These are phyloP conservation scores for Lasius fuliginosus DNA, from an alignment of 2,888 invertebrate species.

Conservation along the genomic window DNA sequence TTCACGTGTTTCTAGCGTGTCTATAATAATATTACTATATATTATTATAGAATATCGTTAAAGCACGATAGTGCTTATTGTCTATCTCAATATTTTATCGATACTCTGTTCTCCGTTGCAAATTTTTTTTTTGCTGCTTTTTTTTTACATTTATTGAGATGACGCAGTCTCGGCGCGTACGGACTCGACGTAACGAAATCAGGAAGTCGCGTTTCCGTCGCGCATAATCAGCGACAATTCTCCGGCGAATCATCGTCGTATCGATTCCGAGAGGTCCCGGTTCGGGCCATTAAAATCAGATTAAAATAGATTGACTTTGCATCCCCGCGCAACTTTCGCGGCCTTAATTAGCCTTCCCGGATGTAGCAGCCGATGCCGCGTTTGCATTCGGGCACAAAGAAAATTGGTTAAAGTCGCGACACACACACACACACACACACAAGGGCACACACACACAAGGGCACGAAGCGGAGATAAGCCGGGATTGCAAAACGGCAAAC, in stretches of 20 bases:
- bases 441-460: not conserved
- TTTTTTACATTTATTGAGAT: not conserved
- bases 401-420: conserved; percentile 26
- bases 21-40: not conserved
- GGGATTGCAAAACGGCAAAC: not conserved
- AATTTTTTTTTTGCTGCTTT: not conserved
- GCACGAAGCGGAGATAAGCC: conserved; percentile 3
- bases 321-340: conserved; percentile 34
- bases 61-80: not conserved
- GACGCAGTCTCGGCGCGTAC: conserved; percentile 1
- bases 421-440: not conserved
- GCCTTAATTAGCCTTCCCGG: conserved; percentile 37
- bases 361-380: conserved; percentile 8
- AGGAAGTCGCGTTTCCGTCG: conserved; percentile 8
- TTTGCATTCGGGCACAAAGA: conserved; percentile 12
- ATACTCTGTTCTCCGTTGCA: not conserved
- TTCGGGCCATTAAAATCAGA: conserved; percentile 42
- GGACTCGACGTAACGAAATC: conserved; percentile 23
- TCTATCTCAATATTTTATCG: not conserved
- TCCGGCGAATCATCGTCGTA: conserved; percentile 17
- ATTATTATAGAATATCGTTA: not conserved
- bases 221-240: conserved; percentile 52
- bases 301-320: conserved; percentile 57
- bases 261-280: conserved; percentile 9
- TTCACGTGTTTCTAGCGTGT: not conserved